Percentiles rank a stretch among this genome's conserved stretches.
Evolutionary conservation across 2,888 invertebrate species (phyloP).

Genomic region (Odontocolon sp.): DNA sequence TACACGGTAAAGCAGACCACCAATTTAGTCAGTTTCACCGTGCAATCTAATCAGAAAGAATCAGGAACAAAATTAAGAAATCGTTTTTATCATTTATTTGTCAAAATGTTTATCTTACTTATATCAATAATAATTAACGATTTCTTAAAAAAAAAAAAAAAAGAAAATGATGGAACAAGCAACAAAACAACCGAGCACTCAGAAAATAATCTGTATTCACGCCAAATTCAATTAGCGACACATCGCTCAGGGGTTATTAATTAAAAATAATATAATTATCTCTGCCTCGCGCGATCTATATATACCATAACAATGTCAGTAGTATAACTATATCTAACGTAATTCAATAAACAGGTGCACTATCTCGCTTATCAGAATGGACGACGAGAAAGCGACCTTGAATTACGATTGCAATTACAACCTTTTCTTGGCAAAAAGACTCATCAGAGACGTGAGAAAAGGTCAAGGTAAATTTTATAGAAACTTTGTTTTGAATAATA

Average conservation of each 20-base stretch:
- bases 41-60: too few relatives aligned
- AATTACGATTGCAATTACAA: conserved; percentile 83
- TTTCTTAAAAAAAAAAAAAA: not conserved
- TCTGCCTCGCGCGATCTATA: not conserved
- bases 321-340: not conserved
- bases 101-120: too few relatives aligned
- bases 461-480: conserved; percentile 68
- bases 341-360: not conserved
- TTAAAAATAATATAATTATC: conserved; percentile 11
- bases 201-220: conserved; percentile 12
- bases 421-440: conserved; percentile 81
- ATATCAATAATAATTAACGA: not conserved
- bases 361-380: conserved; percentile 35
- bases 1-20: not conserved
- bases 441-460: conserved; percentile 79
- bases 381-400: conserved; percentile 63
- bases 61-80: too few relatives aligned
- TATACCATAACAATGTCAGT: not conserved
- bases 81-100: too few relatives aligned
- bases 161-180: not conserved
- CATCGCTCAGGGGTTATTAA: not conserved
- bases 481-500: not conserved
- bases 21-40: too few relatives aligned
- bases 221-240: not conserved
- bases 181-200: conserved; percentile 16